Percentiles rank a stretch among this genome's conserved stretches.
Evolutionary conservation across 2,113 vertebrate genomes (phyloP).

Genomic region (Sterrhoptilus dennistouni): DNA sequence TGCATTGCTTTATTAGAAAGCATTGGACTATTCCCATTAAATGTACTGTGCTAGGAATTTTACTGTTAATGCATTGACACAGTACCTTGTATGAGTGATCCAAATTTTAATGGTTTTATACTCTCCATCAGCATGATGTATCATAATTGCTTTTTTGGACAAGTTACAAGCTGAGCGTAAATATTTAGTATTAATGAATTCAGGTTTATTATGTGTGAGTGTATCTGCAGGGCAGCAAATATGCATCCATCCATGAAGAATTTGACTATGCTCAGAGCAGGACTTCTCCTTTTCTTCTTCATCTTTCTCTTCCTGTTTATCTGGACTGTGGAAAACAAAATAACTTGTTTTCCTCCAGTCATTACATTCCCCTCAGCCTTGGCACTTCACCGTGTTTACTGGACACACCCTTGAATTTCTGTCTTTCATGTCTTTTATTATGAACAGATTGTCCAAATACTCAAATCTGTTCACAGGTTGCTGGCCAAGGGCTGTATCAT

Average conservation of each 20-base stretch:
- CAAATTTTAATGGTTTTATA: constrained; percentile 32
- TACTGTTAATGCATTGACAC: constrained; percentile 18
- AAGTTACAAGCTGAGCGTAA: constrained; percentile 57
- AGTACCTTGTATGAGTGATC: neutral
- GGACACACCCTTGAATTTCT: neutral
- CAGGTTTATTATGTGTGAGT: constrained; percentile 42
- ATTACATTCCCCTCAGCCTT: neutral
- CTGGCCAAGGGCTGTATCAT: neutral
- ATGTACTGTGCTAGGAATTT: neutral
- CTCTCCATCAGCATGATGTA: constrained; percentile 46
- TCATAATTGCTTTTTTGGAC: constrained; percentile 71
- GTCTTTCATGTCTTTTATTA: neutral
- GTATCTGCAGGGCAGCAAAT: constrained; percentile 47
- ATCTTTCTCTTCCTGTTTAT: neutral
- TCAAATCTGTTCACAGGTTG: neutral
- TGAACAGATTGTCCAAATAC: neutral
- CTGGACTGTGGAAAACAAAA: neutral
- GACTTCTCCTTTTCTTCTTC: neutral
- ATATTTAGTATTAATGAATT: constrained; percentile 65
- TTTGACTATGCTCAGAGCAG: neutral
- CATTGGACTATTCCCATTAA: neutral
- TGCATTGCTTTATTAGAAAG: neutral
- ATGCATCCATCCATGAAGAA: neutral
- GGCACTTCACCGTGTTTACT: rapidly evolving
- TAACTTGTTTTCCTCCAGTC: neutral